Evolutionary conservation across 2,888 invertebrate species (phyloP).

Genomic region (Busseola fusca): DNA sequence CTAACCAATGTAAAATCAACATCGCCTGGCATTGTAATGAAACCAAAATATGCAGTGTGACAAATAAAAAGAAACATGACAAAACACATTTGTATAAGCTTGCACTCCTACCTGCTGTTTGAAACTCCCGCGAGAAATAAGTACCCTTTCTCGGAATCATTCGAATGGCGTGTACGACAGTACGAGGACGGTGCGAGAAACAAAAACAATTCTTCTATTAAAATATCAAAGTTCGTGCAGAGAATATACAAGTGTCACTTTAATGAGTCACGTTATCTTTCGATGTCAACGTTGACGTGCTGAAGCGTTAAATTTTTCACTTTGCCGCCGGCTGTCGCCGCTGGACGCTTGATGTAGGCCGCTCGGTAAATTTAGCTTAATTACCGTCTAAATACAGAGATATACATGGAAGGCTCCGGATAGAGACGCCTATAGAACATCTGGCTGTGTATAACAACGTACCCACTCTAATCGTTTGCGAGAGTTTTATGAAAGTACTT

Average conservation of each 20-base stretch:
- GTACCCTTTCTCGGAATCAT: conserved; percentile 31
- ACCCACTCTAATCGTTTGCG: conserved; percentile 38
- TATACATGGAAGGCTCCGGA: conserved; percentile 51
- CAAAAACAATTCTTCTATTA: conserved; percentile 38
- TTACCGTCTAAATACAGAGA: conserved; percentile 67
- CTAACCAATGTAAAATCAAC: conserved; percentile 58
- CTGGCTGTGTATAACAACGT: conserved; percentile 33
- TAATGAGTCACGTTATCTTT: conserved; percentile 41
- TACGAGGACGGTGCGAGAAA: conserved; percentile 11
- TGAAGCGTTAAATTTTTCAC: conserved; percentile 61
- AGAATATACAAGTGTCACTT: conserved; percentile 24
- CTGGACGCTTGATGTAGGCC: conserved; percentile 66
- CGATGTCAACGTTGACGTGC: conserved; percentile 52
- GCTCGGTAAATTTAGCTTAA: conserved; percentile 73
- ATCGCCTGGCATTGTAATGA: conserved; percentile 57
- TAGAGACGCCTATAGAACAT: conserved; percentile 51
- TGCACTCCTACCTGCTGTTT: conserved; percentile 31
- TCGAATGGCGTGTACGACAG: conserved; percentile 1
- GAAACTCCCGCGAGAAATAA: conserved; percentile 43
- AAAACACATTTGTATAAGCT: conserved; percentile 47
- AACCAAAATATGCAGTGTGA: conserved; percentile 51
- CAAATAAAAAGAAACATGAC: conserved; percentile 56
- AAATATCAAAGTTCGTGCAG: conserved; percentile 27
- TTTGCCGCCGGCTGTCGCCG: conserved; percentile 45
- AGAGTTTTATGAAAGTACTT: conserved; percentile 53